These are phyloP conservation scores for Lomographa bimaculata DNA, from an alignment of 2,888 invertebrate genomes.

Conservation along the genomic window DNA sequence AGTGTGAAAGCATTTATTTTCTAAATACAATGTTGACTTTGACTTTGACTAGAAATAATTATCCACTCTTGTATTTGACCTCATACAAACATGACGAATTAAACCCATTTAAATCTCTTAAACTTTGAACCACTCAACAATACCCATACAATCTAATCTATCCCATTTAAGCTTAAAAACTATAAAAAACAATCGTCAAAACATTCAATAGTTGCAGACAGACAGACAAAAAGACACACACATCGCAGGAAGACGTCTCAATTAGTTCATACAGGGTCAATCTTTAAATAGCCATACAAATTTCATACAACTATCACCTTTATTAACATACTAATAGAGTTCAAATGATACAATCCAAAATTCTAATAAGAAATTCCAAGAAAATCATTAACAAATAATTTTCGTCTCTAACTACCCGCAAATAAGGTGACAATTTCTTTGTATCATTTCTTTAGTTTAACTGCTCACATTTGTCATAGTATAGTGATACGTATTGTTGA, in stretches of 20 bases:
- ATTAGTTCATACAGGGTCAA: constrained; percentile 68
- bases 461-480: no score
- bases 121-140: no score
- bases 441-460: constrained; percentile 1
- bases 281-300: constrained; percentile 60
- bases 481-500: no score
- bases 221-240: constrained; percentile 61
- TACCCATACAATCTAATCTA: no score
- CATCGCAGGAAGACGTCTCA: constrained; percentile 70
- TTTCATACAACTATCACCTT: constrained; percentile 36
- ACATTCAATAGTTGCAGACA: constrained; percentile 39
- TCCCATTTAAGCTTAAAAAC: neutral
- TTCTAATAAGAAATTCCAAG: constrained; percentile 17
- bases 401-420: neutral
- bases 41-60: no score
- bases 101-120: no score
- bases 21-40: no score
- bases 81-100: no score
- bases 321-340: constrained; percentile 8
- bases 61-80: no score
- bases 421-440: constrained; percentile 36
- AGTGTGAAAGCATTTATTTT: no score
- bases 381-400: constrained; percentile 18
- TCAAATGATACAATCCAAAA: neutral
- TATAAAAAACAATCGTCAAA: constrained; percentile 19